These are phyloP conservation scores for Ariopsis seemanni DNA, from an alignment of 2,113 vertebrate genomes.

Conservation along the genomic window DNA sequence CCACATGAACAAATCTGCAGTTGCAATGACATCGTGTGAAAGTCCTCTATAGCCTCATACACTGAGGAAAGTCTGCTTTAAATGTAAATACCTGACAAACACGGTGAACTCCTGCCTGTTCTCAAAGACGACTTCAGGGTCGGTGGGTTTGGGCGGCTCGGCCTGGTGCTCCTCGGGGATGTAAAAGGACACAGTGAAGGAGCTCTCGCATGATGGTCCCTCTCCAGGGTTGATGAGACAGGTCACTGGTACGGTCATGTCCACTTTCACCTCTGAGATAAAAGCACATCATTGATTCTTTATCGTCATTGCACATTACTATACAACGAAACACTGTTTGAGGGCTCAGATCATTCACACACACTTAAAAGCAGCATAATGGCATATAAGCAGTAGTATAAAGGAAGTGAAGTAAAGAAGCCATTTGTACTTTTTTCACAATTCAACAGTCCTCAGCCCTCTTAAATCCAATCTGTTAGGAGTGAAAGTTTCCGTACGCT, in stretches of 20 bases:
- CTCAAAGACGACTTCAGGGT: conserved; percentile 73
- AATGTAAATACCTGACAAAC: conserved; percentile 71
- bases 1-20: too few relatives aligned
- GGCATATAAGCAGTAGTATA: too few relatives aligned
- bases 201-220: conserved; percentile 67
- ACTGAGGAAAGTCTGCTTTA: too few relatives aligned
- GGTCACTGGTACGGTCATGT: conserved; percentile 74
- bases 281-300: too few relatives aligned
- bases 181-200: conserved; percentile 73
- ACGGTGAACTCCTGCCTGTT: conserved; percentile 72
- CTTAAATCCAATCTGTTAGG: background rate
- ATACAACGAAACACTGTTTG: too few relatives aligned
- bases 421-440: background rate
- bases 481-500: background rate
- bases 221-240: conserved; percentile 73
- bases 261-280: conserved; percentile 72
- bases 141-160: conserved; percentile 70
- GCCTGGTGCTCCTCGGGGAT: conserved; percentile 71
- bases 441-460: background rate
- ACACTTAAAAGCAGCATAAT: too few relatives aligned
- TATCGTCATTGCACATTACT: too few relatives aligned
- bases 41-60: background rate
- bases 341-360: too few relatives aligned
- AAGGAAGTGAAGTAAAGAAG: too few relatives aligned
- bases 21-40: too few relatives aligned